phyloP scores from a whole-genome alignment of 2,797 vertebrate genomes.

The Thripadectes ignobilis region DNA sequence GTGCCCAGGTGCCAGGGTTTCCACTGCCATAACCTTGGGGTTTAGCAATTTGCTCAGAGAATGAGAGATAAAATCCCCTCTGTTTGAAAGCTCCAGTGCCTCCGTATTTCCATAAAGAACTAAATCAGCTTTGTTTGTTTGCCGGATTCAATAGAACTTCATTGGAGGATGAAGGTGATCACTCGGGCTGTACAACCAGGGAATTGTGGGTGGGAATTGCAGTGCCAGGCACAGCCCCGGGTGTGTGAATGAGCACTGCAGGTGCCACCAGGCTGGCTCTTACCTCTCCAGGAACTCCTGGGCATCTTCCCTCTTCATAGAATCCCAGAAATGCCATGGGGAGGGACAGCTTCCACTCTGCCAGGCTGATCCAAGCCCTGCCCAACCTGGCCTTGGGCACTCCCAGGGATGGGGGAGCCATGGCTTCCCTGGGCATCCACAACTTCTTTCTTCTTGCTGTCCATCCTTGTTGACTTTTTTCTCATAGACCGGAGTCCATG shows the following conservation, averaged over 20 bases:
- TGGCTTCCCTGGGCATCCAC: background rate
- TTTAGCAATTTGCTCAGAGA: background rate
- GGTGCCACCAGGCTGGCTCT: accelerated
- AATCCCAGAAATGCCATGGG: background rate
- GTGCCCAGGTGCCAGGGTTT: background rate
- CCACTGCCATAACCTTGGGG: background rate
- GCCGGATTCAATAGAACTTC: background rate
- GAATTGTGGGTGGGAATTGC: background rate
- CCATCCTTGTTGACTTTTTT: background rate
- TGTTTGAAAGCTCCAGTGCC: background rate
- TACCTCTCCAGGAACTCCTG: background rate
- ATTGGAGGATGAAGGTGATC: background rate
- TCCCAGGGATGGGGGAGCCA: background rate
- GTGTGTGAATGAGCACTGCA: background rate
- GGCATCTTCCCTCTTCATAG: background rate
- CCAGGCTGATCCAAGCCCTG: background rate
- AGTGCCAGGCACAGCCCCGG: too few species aligned
- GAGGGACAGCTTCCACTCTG: accelerated
- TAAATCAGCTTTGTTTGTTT: background rate
- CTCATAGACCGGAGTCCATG: background rate
- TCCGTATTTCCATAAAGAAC: background rate
- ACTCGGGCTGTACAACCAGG: background rate
- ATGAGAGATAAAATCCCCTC: background rate
- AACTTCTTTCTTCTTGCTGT: background rate
- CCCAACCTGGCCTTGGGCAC: background rate